phyloP scores from a whole-genome alignment of 64 coral and sea anemone species.

The Montipora sp. region DNA sequence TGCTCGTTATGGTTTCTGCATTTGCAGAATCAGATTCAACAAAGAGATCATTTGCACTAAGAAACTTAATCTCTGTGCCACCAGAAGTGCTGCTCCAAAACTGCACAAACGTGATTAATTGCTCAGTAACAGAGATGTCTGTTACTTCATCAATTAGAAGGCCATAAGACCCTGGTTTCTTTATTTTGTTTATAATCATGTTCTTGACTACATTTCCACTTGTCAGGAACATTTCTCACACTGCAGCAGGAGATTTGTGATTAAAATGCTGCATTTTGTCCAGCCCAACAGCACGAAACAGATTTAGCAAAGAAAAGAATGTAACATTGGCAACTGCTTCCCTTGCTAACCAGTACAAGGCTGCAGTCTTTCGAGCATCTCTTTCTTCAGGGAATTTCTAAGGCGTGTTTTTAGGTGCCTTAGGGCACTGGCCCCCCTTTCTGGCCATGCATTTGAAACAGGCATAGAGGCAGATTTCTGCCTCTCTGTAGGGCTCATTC shows the following conservation, averaged over 20 bases:
- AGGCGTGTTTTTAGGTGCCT: conserved; percentile 53
- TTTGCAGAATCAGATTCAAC: conserved; percentile 41
- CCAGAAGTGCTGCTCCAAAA: conserved; percentile 53
- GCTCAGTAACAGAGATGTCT: conserved; percentile 14
- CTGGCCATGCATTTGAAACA: conserved; percentile 71
- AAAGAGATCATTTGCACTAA: conserved; percentile 33
- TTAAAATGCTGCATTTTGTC: conserved; percentile 56
- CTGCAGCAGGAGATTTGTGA: conserved; percentile 29
- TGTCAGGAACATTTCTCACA: conserved; percentile 5
- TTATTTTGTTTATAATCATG: neutral
- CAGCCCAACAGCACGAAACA: conserved; percentile 19
- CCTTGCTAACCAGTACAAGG: conserved; percentile 59
- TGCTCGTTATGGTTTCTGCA: conserved; percentile 23
- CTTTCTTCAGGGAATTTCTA: conserved; percentile 62
- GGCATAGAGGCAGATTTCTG: conserved; percentile 71
- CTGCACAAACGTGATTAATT: conserved; percentile 58
- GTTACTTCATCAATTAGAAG: conserved; percentile 22
- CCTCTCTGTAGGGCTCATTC: conserved; percentile 59
- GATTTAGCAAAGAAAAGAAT: conserved; percentile 29
- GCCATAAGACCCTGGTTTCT: neutral
- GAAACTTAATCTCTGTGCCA: conserved; percentile 9
- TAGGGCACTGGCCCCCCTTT: conserved; percentile 62
- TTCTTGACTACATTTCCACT: neutral
- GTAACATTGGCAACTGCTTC: conserved; percentile 33
- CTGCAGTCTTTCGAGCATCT: conserved; percentile 61